phyloP scores from a whole-genome alignment of 2,797 vertebrate genomes.

The Gouania willdenowi region DNA sequence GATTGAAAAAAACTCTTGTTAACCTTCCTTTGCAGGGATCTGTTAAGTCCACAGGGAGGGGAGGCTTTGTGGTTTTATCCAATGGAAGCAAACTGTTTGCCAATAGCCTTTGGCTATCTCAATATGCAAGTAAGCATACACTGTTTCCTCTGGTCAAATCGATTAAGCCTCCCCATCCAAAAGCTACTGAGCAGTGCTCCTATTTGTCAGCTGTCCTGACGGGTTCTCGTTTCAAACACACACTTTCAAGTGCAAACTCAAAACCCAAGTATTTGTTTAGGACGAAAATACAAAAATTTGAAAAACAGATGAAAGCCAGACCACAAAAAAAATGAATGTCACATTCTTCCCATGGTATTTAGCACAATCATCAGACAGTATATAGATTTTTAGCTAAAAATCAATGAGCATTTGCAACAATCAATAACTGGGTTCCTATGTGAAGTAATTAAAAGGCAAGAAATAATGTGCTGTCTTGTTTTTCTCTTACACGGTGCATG shows the following conservation, averaged over 20 bases:
- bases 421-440: slow-evolving; percentile 67
- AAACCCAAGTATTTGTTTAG: too few relatives aligned
- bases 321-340: slow-evolving; percentile 21
- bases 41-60: slow-evolving; percentile 47
- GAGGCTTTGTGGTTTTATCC: slow-evolving; percentile 59
- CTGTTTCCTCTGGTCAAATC: slow-evolving; percentile 49
- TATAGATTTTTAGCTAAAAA: slow-evolving; percentile 49
- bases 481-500: slow-evolving; percentile 10
- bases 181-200: slow-evolving; percentile 28
- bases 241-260: slow-evolving; percentile 1
- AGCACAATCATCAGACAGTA: slow-evolving; percentile 49
- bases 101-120: slow-evolving; percentile 60
- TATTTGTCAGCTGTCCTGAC: slow-evolving; percentile 24
- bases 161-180: slow-evolving; percentile 43
- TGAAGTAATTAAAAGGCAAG: slow-evolving; percentile 75
- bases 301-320: too few relatives aligned
- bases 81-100: slow-evolving; percentile 70
- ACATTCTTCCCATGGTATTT: slow-evolving; percentile 45
- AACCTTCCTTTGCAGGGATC: slow-evolving; percentile 53
- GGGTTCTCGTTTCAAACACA: slow-evolving; percentile 14
- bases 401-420: slow-evolving; percentile 68
- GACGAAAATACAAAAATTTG: too few relatives aligned
- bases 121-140: slow-evolving; percentile 61
- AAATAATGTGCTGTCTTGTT: slow-evolving; percentile 32
- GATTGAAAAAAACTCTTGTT: slow-evolving; percentile 29